Conservation (phyloP, 2,888 invertebrate species). For the Ferdinandea cuprea region DNA sequence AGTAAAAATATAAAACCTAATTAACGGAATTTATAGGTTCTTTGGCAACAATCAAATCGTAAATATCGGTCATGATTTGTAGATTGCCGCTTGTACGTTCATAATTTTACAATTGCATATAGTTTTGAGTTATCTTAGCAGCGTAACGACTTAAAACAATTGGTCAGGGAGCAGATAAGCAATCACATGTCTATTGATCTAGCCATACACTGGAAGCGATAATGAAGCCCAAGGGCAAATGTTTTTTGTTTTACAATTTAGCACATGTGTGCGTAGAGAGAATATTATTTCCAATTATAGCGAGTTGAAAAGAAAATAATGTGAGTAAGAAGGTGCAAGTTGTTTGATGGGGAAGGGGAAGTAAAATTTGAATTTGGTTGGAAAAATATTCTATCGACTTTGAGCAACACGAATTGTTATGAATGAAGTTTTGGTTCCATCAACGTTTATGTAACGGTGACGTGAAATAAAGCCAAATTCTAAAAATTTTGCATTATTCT, state of each 20-base stretch:
- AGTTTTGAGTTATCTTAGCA: background rate
- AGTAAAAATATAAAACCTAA: background rate
- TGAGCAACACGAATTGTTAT: too few species aligned
- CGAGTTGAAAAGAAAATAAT: too few species aligned
- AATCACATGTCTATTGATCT: background rate
- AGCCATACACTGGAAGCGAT: background rate
- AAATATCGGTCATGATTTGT: background rate
- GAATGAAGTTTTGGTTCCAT: too few species aligned
- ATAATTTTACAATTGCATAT: background rate
- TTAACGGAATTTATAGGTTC: too few species aligned
- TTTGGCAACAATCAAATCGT: too few species aligned
- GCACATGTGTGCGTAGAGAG: background rate
- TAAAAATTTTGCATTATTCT: too few species aligned
- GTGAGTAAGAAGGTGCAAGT: too few species aligned
- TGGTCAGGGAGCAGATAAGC: slow-evolving; percentile 13
- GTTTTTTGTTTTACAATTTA: background rate
- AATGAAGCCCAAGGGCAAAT: background rate
- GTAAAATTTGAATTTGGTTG: too few species aligned
- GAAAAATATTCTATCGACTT: too few species aligned
- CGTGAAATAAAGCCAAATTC: too few species aligned
- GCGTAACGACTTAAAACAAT: background rate
- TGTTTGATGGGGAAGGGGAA: too few species aligned
- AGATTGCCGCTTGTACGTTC: background rate
- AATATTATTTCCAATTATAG: background rate
- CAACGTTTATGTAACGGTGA: too few species aligned